A percentile compares a stretch with the other conserved stretches of the same genome.
Conservation (phyloP, 53 echinoderm and acorn worm species). For the Astropecten irregularis region DNA sequence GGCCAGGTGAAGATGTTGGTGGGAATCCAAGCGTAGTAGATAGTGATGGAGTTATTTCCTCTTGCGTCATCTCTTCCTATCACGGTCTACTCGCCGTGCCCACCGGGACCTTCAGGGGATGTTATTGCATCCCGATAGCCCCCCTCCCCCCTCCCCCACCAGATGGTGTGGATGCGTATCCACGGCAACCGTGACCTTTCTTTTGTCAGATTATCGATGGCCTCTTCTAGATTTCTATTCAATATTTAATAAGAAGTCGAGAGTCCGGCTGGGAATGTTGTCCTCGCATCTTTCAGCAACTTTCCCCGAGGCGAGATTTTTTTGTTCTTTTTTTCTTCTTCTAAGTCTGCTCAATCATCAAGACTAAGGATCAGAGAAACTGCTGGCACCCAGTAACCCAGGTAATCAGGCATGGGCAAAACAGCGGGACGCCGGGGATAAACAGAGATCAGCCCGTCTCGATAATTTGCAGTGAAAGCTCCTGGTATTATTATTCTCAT, state of each 20-base stretch:
- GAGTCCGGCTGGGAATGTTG: not conserved
- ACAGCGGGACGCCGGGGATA: too few relatives aligned
- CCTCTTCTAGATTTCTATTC: slow-evolving; percentile 6
- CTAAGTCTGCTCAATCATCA: not conserved
- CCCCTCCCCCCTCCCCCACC: not conserved
- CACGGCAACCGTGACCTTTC: slow-evolving; percentile 35
- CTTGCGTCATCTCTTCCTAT: too few relatives aligned
- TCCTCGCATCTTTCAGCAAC: too few relatives aligned
- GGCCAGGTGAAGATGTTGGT: too few relatives aligned
- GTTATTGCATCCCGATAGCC: slow-evolving; percentile 16
- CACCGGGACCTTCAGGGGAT: not conserved
- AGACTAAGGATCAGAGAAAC: not conserved
- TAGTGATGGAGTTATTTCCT: not conserved
- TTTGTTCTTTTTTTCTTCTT: not conserved
- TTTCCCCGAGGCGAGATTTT: too few relatives aligned
- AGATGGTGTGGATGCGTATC: slow-evolving; percentile 13
- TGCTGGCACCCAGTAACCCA: not conserved
- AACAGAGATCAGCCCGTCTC: too few relatives aligned
- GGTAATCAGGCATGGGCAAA: not conserved
- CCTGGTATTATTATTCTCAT: too few relatives aligned
- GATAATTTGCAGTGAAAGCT: too few relatives aligned
- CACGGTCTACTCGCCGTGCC: not conserved
- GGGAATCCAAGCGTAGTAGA: too few relatives aligned
- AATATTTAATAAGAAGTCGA: slow-evolving; percentile 2
- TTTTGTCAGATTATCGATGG: not conserved